A percentile compares a stretch with the other conserved stretches of the same genome.
Evolutionary conservation across 2,797 vertebrate species (phyloP).

Genomic region (Coregonus ussuriensis): DNA sequence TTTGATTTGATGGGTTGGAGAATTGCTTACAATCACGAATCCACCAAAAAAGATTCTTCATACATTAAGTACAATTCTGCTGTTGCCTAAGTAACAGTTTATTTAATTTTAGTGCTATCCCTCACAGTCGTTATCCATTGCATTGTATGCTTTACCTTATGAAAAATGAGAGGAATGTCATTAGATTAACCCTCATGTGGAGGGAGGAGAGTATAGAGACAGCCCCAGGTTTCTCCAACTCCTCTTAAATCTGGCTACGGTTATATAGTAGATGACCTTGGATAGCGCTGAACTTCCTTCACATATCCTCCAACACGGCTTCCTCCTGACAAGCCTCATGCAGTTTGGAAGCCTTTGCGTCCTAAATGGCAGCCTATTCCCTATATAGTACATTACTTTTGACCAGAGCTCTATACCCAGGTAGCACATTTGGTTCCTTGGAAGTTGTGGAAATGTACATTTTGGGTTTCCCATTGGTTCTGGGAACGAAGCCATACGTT

Average conservation of each 20-base stretch:
- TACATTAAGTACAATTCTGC: neutral
- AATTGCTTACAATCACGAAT: neutral
- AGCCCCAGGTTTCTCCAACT: neutral
- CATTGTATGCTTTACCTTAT: slow-evolving; percentile 3
- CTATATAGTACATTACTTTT: neutral
- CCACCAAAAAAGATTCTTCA: neutral
- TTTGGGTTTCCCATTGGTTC: neutral
- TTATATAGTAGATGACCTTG: slow-evolving; percentile 7
- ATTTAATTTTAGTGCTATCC: neutral
- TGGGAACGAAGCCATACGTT: too few relatives aligned
- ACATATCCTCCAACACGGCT: neutral
- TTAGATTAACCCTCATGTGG: neutral
- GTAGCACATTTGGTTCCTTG: too few relatives aligned
- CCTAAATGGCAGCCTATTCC: neutral
- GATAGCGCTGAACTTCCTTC: neutral
- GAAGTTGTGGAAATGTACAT: neutral
- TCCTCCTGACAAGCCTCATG: neutral
- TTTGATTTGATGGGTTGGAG: neutral
- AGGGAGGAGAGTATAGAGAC: slow-evolving; percentile 5
- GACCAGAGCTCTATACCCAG: too few relatives aligned
- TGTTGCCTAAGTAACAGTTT: neutral
- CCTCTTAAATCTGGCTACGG: slow-evolving; percentile 2
- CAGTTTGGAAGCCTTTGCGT: neutral
- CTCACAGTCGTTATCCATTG: neutral
- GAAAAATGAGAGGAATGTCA: slow-evolving; percentile 16